Base-by-base conservation (phyloP, 2,113 vertebrate species). In the Cottus gobio region DNA sequence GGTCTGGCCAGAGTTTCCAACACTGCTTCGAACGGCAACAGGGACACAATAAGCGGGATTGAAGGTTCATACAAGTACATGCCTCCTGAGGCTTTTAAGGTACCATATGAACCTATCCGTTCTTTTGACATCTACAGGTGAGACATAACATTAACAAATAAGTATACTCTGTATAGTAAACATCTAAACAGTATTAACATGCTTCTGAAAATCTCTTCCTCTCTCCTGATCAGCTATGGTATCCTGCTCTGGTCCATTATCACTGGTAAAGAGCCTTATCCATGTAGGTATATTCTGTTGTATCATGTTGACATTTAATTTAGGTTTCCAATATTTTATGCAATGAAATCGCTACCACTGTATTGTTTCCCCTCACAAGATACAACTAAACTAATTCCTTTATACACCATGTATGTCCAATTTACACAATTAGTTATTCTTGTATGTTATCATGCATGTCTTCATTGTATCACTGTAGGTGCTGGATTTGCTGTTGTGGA, bases 121-220 rank as follows among this genome's bases (percentile, higher is more conserved):
- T 82, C 91, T 63, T 94, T 90, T 5, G 96, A 96, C 85, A 74
- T 91, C 65, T 97, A 96, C 94, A 96, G 96, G 96, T 70, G 15
- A 52, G 30, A 68, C 30, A 46, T 30, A 46, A 30, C 26, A 24
- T 68, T 1, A 30, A 66, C 42, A 13, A 30, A 36, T 5, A 75
- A 56, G 28, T 18, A 2, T 36, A 13, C 48, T 52, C 9, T 13
- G 3, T 10, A 50, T 42, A 15, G 37, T 54, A 26, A 77, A 24
- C 37, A 12, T 34, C 16, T 50, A 24, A 24, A 26, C 2, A 5
- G 12, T 3, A 22, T 75, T 11, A 44, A 61, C 1, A 12, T 56
- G 6, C 10, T 10, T 34, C 50, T 31, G 28, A 36, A 64, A 62
- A 37, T 24, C 2, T 26, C 4, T 46, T 7, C 16, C 13, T 10